These are phyloP conservation scores for Varecia variegata DNA, from an alignment of 2,797 vertebrate genomes.

Conservation along the genomic window DNA sequence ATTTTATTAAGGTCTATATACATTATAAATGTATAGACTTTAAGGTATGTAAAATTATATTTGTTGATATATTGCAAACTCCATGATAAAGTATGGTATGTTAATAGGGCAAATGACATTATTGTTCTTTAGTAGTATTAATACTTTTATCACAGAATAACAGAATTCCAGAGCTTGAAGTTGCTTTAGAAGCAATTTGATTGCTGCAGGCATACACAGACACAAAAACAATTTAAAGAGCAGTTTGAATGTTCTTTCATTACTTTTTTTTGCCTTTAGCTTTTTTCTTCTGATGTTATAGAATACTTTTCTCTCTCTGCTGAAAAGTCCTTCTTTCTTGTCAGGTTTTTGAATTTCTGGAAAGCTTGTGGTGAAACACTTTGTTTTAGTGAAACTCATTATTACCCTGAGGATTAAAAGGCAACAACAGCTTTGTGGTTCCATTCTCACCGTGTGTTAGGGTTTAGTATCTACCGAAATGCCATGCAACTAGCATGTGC, in stretches of 20 bases:
- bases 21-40: background rate
- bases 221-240: conserved; percentile 40
- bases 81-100: background rate
- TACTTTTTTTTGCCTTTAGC: background rate
- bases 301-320: conserved; percentile 35
- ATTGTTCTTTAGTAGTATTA: conserved; percentile 22
- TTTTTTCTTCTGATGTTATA: conserved; percentile 33
- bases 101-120: background rate
- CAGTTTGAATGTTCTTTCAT: conserved; percentile 29
- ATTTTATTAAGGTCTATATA: background rate
- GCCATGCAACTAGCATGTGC: background rate
- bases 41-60: background rate
- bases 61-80: background rate
- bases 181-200: background rate
- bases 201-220: background rate
- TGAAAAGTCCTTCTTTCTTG: conserved; percentile 39
- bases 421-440: background rate
- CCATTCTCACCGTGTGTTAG: background rate
- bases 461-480: background rate
- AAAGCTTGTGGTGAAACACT: background rate
- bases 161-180: conserved; percentile 25
- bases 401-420: background rate
- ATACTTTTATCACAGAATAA: conserved; percentile 12
- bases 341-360: conserved; percentile 27
- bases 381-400: background rate